Conservation (phyloP, 2,113 vertebrate genomes). For the Fulica atra region DNA sequence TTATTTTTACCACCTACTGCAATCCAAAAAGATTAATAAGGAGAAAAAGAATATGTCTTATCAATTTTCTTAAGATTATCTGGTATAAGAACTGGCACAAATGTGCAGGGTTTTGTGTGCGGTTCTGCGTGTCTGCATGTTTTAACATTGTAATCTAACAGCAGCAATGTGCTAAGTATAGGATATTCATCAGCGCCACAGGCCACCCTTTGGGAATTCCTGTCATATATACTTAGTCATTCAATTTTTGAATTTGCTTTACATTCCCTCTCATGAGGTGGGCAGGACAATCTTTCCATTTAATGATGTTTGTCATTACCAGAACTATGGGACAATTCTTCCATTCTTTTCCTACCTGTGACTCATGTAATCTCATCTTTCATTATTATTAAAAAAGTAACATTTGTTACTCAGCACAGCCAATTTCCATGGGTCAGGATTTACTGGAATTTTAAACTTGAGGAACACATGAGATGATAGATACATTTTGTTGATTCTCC, state of each 20-base stretch:
- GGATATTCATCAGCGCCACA: background rate
- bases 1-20: background rate
- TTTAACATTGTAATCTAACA: background rate
- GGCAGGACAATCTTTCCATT: background rate
- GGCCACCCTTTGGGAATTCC: background rate
- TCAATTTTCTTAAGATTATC: background rate
- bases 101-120: rapidly evolving
- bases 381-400: background rate
- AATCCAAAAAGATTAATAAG: background rate
- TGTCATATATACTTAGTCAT: background rate
- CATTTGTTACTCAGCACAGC: background rate
- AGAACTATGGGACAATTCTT: background rate
- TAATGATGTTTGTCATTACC: background rate
- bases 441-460: background rate
- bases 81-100: background rate
- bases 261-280: background rate
- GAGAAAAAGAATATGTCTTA: background rate
- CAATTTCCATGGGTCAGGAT: rapidly evolving
- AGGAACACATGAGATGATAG: background rate
- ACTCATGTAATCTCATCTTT: background rate
- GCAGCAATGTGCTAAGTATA: background rate
- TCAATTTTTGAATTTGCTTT: background rate
- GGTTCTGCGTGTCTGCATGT: background rate
- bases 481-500: background rate
- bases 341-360: background rate